Evolutionary conservation across 2,888 invertebrate species (phyloP).

Genomic region (Gandaritis pyraliata): DNA sequence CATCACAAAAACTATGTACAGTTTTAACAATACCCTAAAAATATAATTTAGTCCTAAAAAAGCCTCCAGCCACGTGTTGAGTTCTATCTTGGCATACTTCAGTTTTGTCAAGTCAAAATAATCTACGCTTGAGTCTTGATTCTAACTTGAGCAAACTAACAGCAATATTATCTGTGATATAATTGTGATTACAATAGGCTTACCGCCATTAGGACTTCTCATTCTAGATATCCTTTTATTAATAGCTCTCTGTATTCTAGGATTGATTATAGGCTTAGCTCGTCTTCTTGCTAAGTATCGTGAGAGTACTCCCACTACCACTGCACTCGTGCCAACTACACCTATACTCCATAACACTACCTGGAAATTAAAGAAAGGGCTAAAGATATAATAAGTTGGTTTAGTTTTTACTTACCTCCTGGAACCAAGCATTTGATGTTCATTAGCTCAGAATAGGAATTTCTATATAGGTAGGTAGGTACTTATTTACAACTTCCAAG

Average conservation of each 20-base stretch:
- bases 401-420: background rate
- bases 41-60: too few relatives aligned
- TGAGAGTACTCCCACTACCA: conserved; percentile 92
- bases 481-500: background rate
- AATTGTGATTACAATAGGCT: background rate
- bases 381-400: background rate
- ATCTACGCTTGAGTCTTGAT: too few relatives aligned
- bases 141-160: too few relatives aligned
- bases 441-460: background rate
- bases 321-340: conserved; percentile 88
- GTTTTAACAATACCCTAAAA: too few relatives aligned
- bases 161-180: too few relatives aligned
- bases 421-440: background rate
- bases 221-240: conserved; percentile 86
- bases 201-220: conserved; percentile 88
- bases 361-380: conserved; percentile 61
- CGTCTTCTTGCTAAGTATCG: conserved; percentile 90
- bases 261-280: conserved; percentile 86
- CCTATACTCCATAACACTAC: conserved; percentile 89
- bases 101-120: too few relatives aligned
- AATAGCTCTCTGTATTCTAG: conserved; percentile 81
- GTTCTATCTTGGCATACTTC: too few relatives aligned
- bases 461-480: background rate
- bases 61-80: too few relatives aligned
- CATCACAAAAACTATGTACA: too few relatives aligned